Evolutionary conservation across 2,888 invertebrate genomes (phyloP).

Genomic region (Netelia virgata): DNA sequence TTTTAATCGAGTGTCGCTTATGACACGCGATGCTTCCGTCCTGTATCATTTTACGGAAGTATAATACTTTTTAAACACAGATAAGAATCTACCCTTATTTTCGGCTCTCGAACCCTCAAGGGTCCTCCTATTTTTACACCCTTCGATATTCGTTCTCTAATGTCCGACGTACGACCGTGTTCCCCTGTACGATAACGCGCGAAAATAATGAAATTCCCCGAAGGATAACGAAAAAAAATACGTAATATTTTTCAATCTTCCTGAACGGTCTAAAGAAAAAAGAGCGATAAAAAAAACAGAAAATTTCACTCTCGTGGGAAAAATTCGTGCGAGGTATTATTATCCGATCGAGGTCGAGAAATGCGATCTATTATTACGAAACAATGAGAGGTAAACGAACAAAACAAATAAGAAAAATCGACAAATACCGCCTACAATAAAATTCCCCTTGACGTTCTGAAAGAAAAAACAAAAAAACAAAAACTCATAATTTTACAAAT

Average conservation of each 20-base stretch:
- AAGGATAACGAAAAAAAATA: neutral
- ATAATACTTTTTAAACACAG: conserved; percentile 2
- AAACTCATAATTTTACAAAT: neutral
- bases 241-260: neutral
- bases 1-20: neutral
- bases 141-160: neutral
- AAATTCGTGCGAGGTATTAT: too few species aligned
- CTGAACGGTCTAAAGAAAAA: too few species aligned
- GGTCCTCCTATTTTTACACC: neutral
- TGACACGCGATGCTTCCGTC: neutral
- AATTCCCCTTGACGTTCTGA: neutral
- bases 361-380: too few species aligned
- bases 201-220: neutral
- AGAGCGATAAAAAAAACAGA: too few species aligned
- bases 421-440: neutral
- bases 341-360: too few species aligned
- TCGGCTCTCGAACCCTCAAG: neutral
- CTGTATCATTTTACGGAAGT: neutral
- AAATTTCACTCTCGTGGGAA: too few species aligned
- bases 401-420: neutral
- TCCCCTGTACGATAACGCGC: neutral
- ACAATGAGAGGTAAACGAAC: too few species aligned
- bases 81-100: neutral
- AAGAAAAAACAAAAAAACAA: neutral
- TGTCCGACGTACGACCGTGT: neutral